Percentiles rank a stretch among this genome's conserved stretches.
These are phyloP conservation scores for Columba janthina DNA, from an alignment of 2,113 vertebrate genomes.

Conservation along the genomic window DNA sequence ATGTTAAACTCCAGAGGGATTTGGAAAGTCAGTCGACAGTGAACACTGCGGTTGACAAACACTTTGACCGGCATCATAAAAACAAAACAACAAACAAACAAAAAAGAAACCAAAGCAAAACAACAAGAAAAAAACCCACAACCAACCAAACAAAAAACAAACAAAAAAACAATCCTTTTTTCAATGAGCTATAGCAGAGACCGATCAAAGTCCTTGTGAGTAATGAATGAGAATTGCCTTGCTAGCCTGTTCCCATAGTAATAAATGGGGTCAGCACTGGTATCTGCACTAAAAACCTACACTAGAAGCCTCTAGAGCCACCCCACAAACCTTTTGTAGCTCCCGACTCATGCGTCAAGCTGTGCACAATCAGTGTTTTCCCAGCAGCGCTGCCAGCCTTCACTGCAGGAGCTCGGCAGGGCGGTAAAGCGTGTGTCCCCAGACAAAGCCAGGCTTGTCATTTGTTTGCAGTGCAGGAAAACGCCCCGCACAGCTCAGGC, in stretches of 20 bases:
- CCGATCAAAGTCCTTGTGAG: background rate
- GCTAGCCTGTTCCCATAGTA: background rate
- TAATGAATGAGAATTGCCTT: background rate
- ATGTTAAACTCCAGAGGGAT: background rate
- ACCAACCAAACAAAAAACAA: too few species aligned
- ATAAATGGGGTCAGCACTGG: background rate
- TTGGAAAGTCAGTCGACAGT: background rate
- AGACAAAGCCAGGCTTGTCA: background rate
- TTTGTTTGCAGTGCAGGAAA: accelerated
- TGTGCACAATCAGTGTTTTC: background rate
- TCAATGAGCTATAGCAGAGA: background rate
- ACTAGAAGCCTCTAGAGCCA: background rate
- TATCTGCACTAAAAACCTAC: background rate
- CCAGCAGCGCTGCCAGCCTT: background rate
- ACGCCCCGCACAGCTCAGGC: accelerated
- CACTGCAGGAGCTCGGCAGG: accelerated
- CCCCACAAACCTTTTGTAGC: background rate
- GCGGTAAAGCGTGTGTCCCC: accelerated
- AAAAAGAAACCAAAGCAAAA: background rate
- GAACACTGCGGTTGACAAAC: background rate
- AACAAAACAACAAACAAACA: background rate
- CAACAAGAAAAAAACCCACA: background rate
- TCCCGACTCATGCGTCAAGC: accelerated
- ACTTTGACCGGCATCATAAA: background rate
- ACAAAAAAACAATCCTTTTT: background rate